Percentiles rank a stretch among this genome's conserved stretches.
Evolutionary conservation across 2,797 vertebrate genomes (phyloP).

Genomic region (Tokudaia muenninki): DNA sequence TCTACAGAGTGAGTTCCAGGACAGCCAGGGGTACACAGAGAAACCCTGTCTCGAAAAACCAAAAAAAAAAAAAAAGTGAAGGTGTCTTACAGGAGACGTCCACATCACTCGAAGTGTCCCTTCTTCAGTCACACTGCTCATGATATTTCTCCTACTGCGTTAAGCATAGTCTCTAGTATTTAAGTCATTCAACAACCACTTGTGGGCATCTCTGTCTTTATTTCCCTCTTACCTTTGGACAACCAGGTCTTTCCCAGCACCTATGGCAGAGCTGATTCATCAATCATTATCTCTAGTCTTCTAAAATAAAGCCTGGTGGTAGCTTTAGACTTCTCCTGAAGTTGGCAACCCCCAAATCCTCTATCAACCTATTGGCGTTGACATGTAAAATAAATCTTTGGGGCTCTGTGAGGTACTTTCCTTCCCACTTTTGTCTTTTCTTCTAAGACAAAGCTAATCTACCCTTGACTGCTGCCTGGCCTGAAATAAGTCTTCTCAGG

Average conservation of each 20-base stretch:
- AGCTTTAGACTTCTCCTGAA: neutral
- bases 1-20: too few species aligned
- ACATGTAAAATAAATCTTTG: neutral
- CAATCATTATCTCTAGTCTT: neutral
- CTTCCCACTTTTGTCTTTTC: neutral
- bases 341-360: neutral
- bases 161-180: neutral
- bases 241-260: neutral
- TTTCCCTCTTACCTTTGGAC: neutral
- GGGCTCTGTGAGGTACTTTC: neutral
- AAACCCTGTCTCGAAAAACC: too few species aligned
- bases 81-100: too few species aligned
- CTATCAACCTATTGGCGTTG: neutral
- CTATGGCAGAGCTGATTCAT: neutral
- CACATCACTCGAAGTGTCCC: neutral
- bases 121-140: neutral
- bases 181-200: neutral
- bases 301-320: neutral
- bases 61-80: neutral
- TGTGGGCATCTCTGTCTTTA: neutral
- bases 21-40: too few species aligned
- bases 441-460: constrained; percentile 3
- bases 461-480: neutral
- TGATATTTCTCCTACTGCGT: neutral
- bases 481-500: constrained; percentile 34